Conservation (phyloP, 2,797 vertebrate genomes). For the Sebastes itinus region DNA sequence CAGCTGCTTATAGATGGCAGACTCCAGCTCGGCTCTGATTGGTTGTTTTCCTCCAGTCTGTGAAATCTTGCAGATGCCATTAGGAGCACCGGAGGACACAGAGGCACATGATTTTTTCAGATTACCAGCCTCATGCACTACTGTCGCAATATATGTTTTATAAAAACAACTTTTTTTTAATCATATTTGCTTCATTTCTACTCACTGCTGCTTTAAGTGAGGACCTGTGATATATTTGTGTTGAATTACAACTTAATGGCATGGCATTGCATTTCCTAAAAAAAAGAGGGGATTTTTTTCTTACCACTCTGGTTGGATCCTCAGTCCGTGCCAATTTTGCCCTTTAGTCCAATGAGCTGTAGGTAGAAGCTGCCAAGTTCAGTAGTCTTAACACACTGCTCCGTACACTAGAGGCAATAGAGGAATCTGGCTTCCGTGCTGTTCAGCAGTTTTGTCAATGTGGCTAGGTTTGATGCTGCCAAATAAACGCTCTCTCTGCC, state of each 20-base stretch:
- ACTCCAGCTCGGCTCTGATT: no score
- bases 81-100: no score
- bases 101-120: no score
- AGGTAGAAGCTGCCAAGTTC: slow-evolving; percentile 56
- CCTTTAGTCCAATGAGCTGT: slow-evolving; percentile 44
- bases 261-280: slow-evolving; percentile 13
- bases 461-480: slow-evolving; percentile 41
- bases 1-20: no score
- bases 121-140: no score
- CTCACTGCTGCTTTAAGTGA: background rate
- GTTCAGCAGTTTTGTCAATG: slow-evolving; percentile 66
- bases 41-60: no score
- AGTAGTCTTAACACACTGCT: slow-evolving; percentile 44
- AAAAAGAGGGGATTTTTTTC: background rate
- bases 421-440: slow-evolving; percentile 59
- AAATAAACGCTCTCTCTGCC: slow-evolving; percentile 57
- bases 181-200: no score
- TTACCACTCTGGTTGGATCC: background rate
- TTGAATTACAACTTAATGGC: slow-evolving; percentile 44
- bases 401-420: slow-evolving; percentile 41
- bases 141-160: no score
- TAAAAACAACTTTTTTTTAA: no score
- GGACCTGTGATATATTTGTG: slow-evolving; percentile 43
- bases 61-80: no score
- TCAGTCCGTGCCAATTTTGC: slow-evolving; percentile 38